phyloP scores from a whole-genome alignment of 2,113 vertebrate genomes.

The pig (Sus scrofa) region T2T-Sscrofa CM000818.6:105511001-105511500 shows the following conservation, averaged over 20 bases:
- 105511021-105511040: neutral
- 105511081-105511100: neutral
- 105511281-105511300: neutral
- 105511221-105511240: neutral
- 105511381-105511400: constrained; percentile 37
- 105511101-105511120: neutral
- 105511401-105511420: constrained; percentile 17
- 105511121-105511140: constrained; percentile 18
- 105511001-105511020: neutral
- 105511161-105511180: neutral
- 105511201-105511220: neutral
- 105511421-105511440: neutral
- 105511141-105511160: neutral
- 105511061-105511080: constrained; percentile 1
- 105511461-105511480: constrained; percentile 62
- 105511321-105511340: neutral
- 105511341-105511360: neutral
- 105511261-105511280: neutral
- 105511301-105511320: neutral
- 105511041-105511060: constrained; percentile 47
- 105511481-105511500: neutral
- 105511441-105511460: constrained; percentile 60
- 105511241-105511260: constrained; percentile 41
- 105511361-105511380: constrained; percentile 50
- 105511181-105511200: neutral